These are phyloP conservation scores for Melanotus villosus DNA, from an alignment of 2,888 invertebrate species.

Conservation along the genomic window DNA sequence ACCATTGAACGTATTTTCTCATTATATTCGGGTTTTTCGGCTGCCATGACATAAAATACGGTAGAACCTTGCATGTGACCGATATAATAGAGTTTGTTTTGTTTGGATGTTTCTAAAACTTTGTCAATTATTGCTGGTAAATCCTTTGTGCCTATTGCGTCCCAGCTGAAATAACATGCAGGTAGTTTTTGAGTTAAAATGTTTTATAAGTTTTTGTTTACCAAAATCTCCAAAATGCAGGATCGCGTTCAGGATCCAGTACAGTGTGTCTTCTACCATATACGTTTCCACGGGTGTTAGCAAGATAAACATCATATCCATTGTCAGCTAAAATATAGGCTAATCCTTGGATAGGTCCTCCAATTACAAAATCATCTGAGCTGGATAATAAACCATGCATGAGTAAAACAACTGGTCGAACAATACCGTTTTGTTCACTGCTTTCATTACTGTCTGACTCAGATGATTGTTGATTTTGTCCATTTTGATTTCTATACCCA, in stretches of 20 bases:
- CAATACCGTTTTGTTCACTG: conserved; percentile 38
- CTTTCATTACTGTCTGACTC: background rate
- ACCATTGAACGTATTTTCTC: conserved; percentile 73
- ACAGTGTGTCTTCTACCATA: conserved; percentile 70
- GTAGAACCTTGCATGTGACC: conserved; percentile 81
- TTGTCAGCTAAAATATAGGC: conserved; percentile 66
- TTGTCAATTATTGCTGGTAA: conserved; percentile 83
- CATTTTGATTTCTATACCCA: background rate
- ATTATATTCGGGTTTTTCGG: conserved; percentile 73
- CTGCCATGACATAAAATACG: conserved; percentile 74
- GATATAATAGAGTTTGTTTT: conserved; percentile 75
- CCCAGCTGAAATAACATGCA: conserved; percentile 75
- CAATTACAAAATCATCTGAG: conserved; percentile 81
- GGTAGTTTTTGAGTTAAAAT: background rate
- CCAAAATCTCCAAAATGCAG: conserved; percentile 67
- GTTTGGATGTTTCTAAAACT: conserved; percentile 71
- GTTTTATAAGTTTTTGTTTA: conserved; percentile 46
- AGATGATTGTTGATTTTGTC: background rate
- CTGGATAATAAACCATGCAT: conserved; percentile 84
- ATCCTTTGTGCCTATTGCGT: conserved; percentile 83
- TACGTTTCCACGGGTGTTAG: conserved; percentile 73
- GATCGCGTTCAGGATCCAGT: conserved; percentile 58
- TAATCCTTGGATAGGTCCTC: conserved; percentile 74
- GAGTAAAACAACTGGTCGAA: conserved; percentile 73
- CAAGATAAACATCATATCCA: conserved; percentile 74